These are phyloP conservation scores for Hoplostethus mediterraneus DNA, from an alignment of 2,797 vertebrate species.

Conservation along the genomic window DNA sequence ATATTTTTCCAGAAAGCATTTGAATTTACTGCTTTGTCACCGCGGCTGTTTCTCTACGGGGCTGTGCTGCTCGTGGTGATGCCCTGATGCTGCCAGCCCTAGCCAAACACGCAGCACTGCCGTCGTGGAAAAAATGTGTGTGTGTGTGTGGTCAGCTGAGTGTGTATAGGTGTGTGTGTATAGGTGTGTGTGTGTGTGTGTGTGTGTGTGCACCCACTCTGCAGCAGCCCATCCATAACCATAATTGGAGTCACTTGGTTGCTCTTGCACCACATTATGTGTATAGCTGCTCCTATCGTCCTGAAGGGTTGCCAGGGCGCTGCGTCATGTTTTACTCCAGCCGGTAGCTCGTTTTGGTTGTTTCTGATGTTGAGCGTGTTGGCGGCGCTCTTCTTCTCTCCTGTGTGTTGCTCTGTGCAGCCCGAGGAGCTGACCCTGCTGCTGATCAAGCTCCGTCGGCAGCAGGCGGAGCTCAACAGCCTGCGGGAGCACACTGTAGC, in stretches of 20 bases:
- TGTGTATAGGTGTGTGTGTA: neutral
- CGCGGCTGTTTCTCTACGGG: neutral
- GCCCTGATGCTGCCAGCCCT: too few species aligned
- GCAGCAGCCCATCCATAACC: too few species aligned
- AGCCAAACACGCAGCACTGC: too few species aligned
- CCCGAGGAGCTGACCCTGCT: constrained; percentile 98
- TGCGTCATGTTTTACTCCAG: too few species aligned
- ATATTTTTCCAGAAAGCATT: neutral
- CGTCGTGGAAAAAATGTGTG: too few species aligned
- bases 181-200: neutral
- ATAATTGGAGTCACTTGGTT: too few species aligned
- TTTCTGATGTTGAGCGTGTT: neutral
- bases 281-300: too few species aligned
- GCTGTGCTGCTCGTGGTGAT: neutral
- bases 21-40: constrained; percentile 23
- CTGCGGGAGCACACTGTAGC: constrained; percentile 94
- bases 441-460: constrained; percentile 97
- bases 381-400: constrained; percentile 39
- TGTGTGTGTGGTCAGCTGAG: neutral
- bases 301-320: too few species aligned
- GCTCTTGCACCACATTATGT: too few species aligned
- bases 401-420: constrained; percentile 80
- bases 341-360: neutral
- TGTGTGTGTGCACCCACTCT: neutral
- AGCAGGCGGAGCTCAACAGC: constrained; percentile 97